Percentiles rank a stretch among this genome's conserved stretches.
Evolutionary conservation across 2,888 invertebrate genomes (phyloP).

Genomic region (Machimus rusticus): DNA sequence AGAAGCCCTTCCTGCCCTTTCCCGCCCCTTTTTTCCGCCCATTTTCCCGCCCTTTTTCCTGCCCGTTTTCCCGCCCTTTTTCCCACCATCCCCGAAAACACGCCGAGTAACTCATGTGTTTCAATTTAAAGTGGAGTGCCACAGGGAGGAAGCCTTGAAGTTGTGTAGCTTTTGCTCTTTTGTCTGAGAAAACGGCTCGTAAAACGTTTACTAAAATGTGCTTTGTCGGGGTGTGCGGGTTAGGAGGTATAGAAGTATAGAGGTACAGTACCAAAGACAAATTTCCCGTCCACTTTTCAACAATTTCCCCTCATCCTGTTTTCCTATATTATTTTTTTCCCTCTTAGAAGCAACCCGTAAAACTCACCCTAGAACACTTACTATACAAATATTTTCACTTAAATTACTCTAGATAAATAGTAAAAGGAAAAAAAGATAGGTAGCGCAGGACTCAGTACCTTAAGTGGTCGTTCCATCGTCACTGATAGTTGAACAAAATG

Average conservation of each 20-base stretch:
- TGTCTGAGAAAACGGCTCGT: neutral
- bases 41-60: neutral
- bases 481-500: neutral
- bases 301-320: neutral
- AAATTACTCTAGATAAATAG: neutral
- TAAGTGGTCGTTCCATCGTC: neutral
- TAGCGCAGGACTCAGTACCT: neutral
- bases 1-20: neutral
- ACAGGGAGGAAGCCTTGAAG: neutral
- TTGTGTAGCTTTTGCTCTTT: neutral
- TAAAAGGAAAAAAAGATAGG: neutral
- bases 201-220: neutral
- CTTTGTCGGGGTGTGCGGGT: neutral
- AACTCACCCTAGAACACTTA: neutral
- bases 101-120: neutral
- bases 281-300: neutral
- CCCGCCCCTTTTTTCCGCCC: neutral
- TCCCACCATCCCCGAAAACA: neutral
- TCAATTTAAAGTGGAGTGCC: neutral
- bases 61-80: neutral
- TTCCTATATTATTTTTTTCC: neutral
- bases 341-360: neutral
- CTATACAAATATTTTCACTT: neutral
- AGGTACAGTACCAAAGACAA: neutral
- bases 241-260: neutral